Percentiles rank a stretch among this genome's conserved stretches.
Conservation (phyloP, 2,113 vertebrate genomes). For the Poeciliopsis turrubarensis region DNA sequence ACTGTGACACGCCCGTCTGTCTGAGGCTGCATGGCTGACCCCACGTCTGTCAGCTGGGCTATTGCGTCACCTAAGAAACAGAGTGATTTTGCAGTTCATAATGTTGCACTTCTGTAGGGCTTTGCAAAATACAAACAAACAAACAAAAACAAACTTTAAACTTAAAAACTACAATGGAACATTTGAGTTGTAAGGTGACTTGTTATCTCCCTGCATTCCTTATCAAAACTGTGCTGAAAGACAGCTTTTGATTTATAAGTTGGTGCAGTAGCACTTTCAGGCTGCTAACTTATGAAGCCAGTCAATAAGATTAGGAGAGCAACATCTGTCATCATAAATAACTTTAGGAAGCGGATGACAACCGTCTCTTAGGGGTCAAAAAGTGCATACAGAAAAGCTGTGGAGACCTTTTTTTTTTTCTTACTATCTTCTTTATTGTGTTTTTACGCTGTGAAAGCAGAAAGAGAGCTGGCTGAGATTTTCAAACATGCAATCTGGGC, state of each 20-base stretch:
- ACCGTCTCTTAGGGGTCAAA: not conserved
- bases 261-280: not conserved
- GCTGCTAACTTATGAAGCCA: conserved; percentile 5
- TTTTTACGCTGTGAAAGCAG: conserved; percentile 1
- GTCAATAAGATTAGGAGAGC: conserved; percentile 1
- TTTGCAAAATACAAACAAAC: too few relatives aligned
- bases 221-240: not conserved
- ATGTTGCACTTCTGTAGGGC: not conserved
- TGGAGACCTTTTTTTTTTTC: not conserved
- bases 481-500: conserved; percentile 50
- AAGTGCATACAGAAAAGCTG: not conserved
- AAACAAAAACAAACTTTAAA: conserved; percentile 8
- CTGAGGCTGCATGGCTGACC: conserved; percentile 75
- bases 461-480: conserved; percentile 29
- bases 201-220: not conserved
- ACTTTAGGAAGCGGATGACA: not conserved
- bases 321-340: not conserved
- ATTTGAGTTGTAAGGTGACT: not conserved
- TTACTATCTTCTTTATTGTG: not conserved
- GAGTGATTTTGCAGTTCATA: not conserved
- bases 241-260: not conserved
- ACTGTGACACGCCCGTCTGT: conserved; percentile 84
- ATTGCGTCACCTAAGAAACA: conserved; percentile 88
- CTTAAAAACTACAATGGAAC: not conserved
- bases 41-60: conserved; percentile 90